Conservation (phyloP, 2,888 invertebrate genomes). For the Geophilus truncorum region DNA sequence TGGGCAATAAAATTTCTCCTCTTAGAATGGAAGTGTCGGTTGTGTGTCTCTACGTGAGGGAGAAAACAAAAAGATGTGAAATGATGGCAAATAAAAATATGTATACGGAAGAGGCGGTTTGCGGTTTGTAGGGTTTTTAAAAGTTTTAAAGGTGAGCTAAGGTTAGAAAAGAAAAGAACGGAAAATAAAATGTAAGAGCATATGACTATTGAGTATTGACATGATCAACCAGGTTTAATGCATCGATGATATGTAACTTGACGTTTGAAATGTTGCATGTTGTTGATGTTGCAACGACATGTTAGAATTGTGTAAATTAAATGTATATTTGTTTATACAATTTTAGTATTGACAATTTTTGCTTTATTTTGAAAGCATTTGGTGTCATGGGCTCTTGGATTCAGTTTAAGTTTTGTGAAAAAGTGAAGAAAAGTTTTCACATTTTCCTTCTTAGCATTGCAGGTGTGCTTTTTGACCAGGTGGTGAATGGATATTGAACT, state of each 20-base stretch:
- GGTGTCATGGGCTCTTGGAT: too few species aligned
- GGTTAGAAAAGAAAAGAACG: background rate
- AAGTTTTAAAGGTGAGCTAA: background rate
- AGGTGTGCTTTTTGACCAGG: background rate
- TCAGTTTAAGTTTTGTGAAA: too few species aligned
- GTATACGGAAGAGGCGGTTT: background rate
- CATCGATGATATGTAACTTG: too few species aligned
- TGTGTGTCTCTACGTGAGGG: background rate
- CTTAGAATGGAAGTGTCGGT: background rate
- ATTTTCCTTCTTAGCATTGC: background rate
- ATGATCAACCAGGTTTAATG: too few species aligned
- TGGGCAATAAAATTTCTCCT: background rate
- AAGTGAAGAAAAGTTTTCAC: background rate
- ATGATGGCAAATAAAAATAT: slow-evolving; percentile 5
- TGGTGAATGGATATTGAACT: slow-evolving; percentile 7
- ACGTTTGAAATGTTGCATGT: too few species aligned
- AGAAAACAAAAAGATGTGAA: background rate
- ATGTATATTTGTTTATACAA: too few species aligned
- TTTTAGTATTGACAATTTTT: too few species aligned
- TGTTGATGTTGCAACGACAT: too few species aligned
- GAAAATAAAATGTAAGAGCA: too few species aligned
- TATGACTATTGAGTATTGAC: too few species aligned
- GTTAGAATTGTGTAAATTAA: too few species aligned
- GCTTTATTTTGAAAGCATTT: too few species aligned
- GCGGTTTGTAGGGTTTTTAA: background rate